Evolutionary conservation across 2,113 vertebrate genomes (phyloP), one percentile per base, ranked within the genome.

Genomic region (Furnarius figulus): DNA sequence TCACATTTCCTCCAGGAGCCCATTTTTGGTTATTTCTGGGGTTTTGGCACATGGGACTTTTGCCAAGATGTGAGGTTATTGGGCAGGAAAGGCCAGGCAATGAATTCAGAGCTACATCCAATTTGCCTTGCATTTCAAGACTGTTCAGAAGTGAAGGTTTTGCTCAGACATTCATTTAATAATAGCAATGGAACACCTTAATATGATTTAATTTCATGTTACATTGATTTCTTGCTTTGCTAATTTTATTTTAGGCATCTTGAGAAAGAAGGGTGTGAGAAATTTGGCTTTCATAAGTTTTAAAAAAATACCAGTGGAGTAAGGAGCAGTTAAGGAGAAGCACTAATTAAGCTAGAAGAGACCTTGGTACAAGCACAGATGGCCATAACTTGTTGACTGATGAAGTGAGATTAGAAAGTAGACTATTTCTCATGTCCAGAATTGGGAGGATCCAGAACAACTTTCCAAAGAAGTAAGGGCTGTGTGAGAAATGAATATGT

Each of bases 341-440:
- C 16, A 53, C 31, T 47, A 7, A 63, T 86, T 72, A 62, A 91
- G 63, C 42, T 91, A 53, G 58, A 59, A 35, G 28, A 86, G 24
- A 56, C 27, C 47, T 79, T 79, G 63, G 28, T 96, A 55, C 28
- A 80, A 66, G 50, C 59, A 90, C 78, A 85, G 74, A 87, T 85
- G 58, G 63, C 35, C 67, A 76, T 65, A 88, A 80, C 27, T 71
- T 94, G 40, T 49, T 96, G 90, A 93, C 67, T 83, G 83, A 91
- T 82, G 66, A 95, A 91, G 74, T 89, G 81, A 89, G 47, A 75
- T 90, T 87, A 88, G 40, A 80, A 85, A 88, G 67, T 16, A 66
- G 74, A 85, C 20, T 42, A 49, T 83, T 86, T 85, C 72, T 95
- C 75, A 42, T 90, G 46, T 55, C 67, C 53, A 83, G 40, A 80